phyloP scores from a whole-genome alignment of 2,113 vertebrate species.

The Fukomys damarensis region DNA sequence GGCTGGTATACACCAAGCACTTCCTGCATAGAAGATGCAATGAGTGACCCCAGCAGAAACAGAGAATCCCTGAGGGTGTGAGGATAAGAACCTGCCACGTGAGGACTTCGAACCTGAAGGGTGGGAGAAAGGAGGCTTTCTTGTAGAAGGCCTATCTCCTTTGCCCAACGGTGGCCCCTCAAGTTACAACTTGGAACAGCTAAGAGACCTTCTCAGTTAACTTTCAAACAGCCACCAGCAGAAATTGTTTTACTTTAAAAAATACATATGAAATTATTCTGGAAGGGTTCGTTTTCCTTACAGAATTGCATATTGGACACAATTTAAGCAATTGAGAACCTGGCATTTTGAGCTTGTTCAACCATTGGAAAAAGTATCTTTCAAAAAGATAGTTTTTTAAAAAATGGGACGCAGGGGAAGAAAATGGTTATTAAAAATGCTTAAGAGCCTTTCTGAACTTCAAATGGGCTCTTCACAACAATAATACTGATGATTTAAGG shows the following conservation, averaged over 20 bases:
- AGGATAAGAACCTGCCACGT: accelerated
- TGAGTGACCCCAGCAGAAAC: not conserved
- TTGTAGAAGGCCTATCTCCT: too few relatives aligned
- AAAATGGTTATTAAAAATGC: constrained; percentile 84
- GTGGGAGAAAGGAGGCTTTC: not conserved
- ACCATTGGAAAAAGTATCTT: constrained; percentile 75
- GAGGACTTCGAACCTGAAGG: not conserved
- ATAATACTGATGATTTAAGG: constrained; percentile 84
- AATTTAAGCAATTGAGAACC: constrained; percentile 71
- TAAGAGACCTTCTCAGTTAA: not conserved
- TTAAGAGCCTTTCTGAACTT: constrained; percentile 83
- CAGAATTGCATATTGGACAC: constrained; percentile 35
- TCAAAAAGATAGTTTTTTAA: constrained; percentile 71
- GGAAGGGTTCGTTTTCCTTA: constrained; percentile 46
- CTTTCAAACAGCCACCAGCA: not conserved
- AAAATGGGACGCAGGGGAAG: constrained; percentile 66
- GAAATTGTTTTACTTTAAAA: not conserved
- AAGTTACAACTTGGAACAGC: not conserved
- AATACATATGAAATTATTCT: constrained; percentile 3
- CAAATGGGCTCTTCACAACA: constrained; percentile 82
- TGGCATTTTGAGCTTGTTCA: constrained; percentile 76
- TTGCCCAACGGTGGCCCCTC: not conserved
- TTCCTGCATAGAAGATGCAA: not conserved
- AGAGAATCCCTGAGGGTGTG: not conserved
- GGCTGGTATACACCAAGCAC: not conserved